Evolutionary conservation across 1,140 invertebrate genomes (phyloP), one percentile per base, ranked within the genome.

Genomic region (Magallana angulata): DNA sequence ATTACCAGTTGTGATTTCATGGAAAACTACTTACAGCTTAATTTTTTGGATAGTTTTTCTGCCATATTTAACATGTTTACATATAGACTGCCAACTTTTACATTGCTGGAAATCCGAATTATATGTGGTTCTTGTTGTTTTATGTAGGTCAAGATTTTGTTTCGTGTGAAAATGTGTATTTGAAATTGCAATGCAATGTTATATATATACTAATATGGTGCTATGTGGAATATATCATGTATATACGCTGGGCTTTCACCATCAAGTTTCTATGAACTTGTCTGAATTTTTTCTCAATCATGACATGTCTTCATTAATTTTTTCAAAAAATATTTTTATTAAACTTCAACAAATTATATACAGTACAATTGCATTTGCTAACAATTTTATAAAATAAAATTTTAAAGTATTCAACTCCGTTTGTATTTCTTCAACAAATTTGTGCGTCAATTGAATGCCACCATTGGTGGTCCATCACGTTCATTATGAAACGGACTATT

Each of bases 201-300:
- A 36, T 76, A 30, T 36, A 36, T 76, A 30, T 36, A 36, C 64
- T 18, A 18, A 11, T 76, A 30, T 76, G 68, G 68, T 76, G 68
- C 24, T 76, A 76, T 24, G 36, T 76, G 24, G 24, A 12, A 76
- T 76, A 36, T 30, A 48, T 24, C 68, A 36, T 36, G 24, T 76
- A 5, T 48, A 76, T 76, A 30, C 68, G 68, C 68, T 30, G 68
- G 68, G 68, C 68, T 76, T 76, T 76, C 68, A 76, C 18, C 36
- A 76, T 30, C 24, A 36, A 30, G 68, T 76, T 76, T 76, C 24
- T 30, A 12, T 76, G 18, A 30, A 30, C 14, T 76, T 76, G 24
- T 30, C 68, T 30, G 11, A 12, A 30, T 36, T 62, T 62, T 62
- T 62, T 62, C 14, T n/a, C 6, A 11, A 62, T 48, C 68, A 30